Evolutionary conservation across 2,797 vertebrate genomes (phyloP), one percentile per base, ranked within the genome.

Genomic region (Parauchenoglanis ngamensis): DNA sequence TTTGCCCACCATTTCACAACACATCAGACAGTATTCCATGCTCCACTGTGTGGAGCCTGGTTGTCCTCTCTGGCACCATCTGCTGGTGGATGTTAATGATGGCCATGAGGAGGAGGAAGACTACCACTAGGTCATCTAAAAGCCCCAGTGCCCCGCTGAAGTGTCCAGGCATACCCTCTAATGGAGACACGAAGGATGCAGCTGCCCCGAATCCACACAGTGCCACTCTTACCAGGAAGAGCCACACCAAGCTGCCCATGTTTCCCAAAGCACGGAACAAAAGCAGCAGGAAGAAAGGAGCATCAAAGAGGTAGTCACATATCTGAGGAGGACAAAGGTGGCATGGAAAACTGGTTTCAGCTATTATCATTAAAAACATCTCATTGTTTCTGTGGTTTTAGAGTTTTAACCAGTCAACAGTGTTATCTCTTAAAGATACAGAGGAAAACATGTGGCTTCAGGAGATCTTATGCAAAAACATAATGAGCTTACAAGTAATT

Each of bases 11-110:
- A 13, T 23, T 31, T 88, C 91, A 94, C 83, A 92, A 89, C 1
- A 90, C 86, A 61, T 92, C 88, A n/a, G 90, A 92, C 44, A 91
- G 91, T 3, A 93, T 90, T 35, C 88, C 91, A 4, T 89, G 91
- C 8, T 93, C 87, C 73, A 88, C 88, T 1, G 91, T 56, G 4
- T 89, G 78, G 1, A 86, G 23, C 59, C 87, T 79, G 91, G 78
- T 21, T 6, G 90, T 85, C 90, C 90, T 52, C 91, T 95, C 95
- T 77, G 95, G 92, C 25, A 78, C 93, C 87, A 96, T 95, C 91
- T 96, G 95, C 92, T 96, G 96, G 90, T 94, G 95, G 87, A 96
- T 95, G 88, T 96, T 97, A 88, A 97, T 94, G 68, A 96, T 91
- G 28, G 95, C 97, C 90, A 95, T 95, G 4, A 97, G 92, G 67